Evolutionary conservation across 2,113 vertebrate species (phyloP).

Genomic region (Notarius lentiginosus): DNA sequence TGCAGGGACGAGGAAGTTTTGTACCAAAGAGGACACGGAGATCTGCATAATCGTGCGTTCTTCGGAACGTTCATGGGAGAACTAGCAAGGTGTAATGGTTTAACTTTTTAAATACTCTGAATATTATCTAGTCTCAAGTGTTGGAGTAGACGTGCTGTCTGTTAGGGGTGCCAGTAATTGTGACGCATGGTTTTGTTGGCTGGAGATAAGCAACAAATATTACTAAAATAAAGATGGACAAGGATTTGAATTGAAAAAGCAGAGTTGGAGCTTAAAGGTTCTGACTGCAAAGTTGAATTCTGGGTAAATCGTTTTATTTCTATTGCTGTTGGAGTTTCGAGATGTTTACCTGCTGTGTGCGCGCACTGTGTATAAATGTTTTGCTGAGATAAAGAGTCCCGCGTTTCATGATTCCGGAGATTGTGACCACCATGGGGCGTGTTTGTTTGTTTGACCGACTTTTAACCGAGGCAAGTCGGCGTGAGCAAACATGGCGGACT

Average conservation of each 20-base stretch:
- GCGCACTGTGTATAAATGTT: too few species aligned
- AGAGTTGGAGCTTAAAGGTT: too few species aligned
- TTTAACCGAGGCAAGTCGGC: too few species aligned
- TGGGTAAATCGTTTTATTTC: too few species aligned
- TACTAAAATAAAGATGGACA: not conserved
- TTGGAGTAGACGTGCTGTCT: not conserved
- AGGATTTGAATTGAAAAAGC: not conserved
- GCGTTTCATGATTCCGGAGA: too few species aligned
- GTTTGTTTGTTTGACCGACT: too few species aligned
- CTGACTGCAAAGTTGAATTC: too few species aligned
- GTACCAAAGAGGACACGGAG: not conserved
- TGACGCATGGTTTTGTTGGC: not conserved
- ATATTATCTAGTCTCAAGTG: not conserved
- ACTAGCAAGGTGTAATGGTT: not conserved
- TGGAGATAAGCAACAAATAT: not conserved
- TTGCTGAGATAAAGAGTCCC: too few species aligned
- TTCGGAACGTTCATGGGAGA: not conserved
- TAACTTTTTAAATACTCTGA: not conserved
- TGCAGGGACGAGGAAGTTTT: conserved; percentile 44
- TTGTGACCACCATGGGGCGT: too few species aligned
- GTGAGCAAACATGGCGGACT: too few species aligned
- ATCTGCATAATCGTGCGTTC: not conserved
- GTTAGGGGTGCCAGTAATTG: not conserved
- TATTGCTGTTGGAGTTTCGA: too few species aligned
- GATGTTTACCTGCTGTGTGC: too few species aligned